A percentile compares a stretch with the other conserved stretches of the same genome.
Evolutionary conservation across 2,888 invertebrate genomes (phyloP).

Genomic region (Oasisia sp.): DNA sequence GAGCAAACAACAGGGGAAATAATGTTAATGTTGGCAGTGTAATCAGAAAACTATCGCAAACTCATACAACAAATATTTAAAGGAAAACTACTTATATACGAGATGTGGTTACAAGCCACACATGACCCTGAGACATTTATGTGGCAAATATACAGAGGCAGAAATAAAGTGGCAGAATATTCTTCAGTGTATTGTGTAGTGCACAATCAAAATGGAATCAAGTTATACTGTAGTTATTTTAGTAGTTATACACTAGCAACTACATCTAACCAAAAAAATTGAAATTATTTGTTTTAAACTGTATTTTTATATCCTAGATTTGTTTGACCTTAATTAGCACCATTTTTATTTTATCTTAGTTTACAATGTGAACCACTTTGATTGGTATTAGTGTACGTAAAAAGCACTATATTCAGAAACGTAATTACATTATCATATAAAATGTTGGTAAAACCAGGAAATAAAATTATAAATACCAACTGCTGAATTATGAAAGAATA

Average conservation of each 20-base stretch:
- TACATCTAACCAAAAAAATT: too few relatives aligned
- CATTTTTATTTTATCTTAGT: too few relatives aligned
- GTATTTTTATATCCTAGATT: too few relatives aligned
- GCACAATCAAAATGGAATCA: not conserved
- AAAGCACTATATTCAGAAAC: too few relatives aligned
- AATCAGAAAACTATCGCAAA: not conserved
- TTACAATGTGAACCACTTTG: too few relatives aligned
- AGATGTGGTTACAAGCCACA: not conserved
- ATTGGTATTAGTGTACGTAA: too few relatives aligned
- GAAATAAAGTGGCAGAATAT: not conserved
- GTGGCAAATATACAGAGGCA: not conserved
- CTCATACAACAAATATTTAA: not conserved
- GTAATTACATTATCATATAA: not conserved
- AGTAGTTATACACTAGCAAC: too few relatives aligned
- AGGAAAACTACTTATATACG: not conserved
- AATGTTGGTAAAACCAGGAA: not conserved
- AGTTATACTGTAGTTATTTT: not conserved
- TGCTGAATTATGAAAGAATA: not conserved
- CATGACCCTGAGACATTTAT: not conserved
- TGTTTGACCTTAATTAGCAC: too few relatives aligned
- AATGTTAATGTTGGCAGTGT: not conserved
- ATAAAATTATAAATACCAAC: not conserved
- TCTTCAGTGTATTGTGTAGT: not conserved
- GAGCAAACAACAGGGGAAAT: not conserved
- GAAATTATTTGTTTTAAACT: too few relatives aligned